These are phyloP conservation scores for Marmota flaviventris DNA, from an alignment of 2,113 vertebrate species.

Conservation along the genomic window DNA sequence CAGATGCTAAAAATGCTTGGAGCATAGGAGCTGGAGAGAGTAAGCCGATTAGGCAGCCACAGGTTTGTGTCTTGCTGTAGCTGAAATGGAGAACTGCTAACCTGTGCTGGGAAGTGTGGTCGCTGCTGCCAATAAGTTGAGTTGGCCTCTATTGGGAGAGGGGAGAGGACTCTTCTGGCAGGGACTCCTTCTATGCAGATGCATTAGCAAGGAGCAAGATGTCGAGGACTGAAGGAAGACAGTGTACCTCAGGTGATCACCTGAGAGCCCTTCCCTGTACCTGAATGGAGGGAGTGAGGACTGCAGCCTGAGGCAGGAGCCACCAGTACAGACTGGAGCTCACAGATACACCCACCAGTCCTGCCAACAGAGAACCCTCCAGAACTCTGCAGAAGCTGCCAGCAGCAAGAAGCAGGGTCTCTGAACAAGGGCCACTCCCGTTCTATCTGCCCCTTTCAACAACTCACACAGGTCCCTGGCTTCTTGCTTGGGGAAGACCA, in stretches of 20 bases:
- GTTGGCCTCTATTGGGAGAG: neutral
- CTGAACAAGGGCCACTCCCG: accelerated
- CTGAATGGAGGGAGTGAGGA: too few species aligned
- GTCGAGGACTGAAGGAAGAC: too few species aligned
- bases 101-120: neutral
- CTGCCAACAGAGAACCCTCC: neutral
- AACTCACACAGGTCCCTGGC: neutral
- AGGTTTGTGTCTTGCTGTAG: neutral
- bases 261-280: neutral
- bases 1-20: neutral
- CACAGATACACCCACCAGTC: too few species aligned
- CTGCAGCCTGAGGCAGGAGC: neutral
- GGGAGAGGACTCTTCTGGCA: too few species aligned
- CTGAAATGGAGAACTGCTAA: too few species aligned
- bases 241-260: neutral
- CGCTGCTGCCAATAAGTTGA: neutral
- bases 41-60: neutral
- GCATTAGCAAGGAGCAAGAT: too few species aligned
- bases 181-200: neutral
- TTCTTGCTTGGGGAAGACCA: too few species aligned
- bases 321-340: accelerated
- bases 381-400: neutral
- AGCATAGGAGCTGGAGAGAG: neutral
- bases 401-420: neutral
- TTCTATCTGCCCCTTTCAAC: too few species aligned